Evolutionary conservation across 2,888 invertebrate species (phyloP), one percentile per base, ranked within the genome.

Genomic region (Mamestra brassicae): DNA sequence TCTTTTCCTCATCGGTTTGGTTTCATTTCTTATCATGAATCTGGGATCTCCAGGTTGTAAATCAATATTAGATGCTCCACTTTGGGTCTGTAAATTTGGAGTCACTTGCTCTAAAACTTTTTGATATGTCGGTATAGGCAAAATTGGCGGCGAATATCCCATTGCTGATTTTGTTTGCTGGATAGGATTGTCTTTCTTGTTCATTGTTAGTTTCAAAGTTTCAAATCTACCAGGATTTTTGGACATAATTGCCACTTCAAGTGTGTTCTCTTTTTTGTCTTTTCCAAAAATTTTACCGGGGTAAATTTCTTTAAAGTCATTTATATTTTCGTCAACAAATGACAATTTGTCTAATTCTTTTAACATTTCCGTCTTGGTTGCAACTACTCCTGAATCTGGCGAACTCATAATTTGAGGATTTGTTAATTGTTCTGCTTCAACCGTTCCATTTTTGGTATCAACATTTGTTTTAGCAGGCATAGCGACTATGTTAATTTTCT

Each of bases 121-220:
- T 64, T 90, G 81, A 71, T 88, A 93, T 2, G 92, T 90, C 3
- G 92, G 92, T 85, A 94, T 95, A 0, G 94, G 94, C 58, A 94
- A 88, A 74, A 95, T 93, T 2, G 95, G 91, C 3, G 93, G 89
- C 0, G 94, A 94, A 84, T 95, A 94, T 34, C 87, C 89, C 36
- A 77, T 83, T 54, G 38, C 17, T 69, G 57, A 52, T 7, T 72
- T 67, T 36, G 34, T 64, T 63, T 60, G 36, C n/a, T 47, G 13
- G 47, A 11, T 10, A 34, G 1, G 17, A 13, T 50, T n/a, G 1
- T 47, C 63, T 13, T 54, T 82, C 1, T 72, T 38, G 13, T 80
- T 62, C 42, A 64, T 50, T 11, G 69, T 60, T 34, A 76, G 42
- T 34, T 67, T 57, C 10, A 69, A 54, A 54, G 64, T 42, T 60